Base-by-base conservation (phyloP, 92 coral and sea anemone species). In the Blastomussa wellsi region DNA sequence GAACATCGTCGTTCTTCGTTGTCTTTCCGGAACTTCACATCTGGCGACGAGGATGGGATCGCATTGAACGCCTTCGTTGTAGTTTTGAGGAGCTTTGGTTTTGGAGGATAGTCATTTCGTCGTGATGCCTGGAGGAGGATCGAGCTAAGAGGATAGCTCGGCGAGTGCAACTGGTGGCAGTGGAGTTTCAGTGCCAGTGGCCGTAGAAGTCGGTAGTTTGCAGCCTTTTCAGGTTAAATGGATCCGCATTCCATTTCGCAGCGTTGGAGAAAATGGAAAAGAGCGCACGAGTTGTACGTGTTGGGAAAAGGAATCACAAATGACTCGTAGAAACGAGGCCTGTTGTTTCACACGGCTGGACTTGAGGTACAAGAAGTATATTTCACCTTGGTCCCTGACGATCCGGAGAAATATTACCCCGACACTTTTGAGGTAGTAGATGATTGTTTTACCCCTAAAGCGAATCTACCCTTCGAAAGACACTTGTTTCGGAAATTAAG, bases 381-480 rank as follows among this genome's bases (percentile, higher is more conserved):
- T 79, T 90, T 64, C 65, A 89, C 86, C 29, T 85, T 89, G 57
- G 89, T 71, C 31, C 55, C 47, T 66, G 89, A 77, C n/a, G 92
- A 78, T 65, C 84, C 69, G 22, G 48, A 53, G 9, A 86, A 90
- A 66, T 68, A 64, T 41, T 64, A 64, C 48, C 53, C 78, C 38
- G 86, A 79, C 24, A 74, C 87, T 38, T 22, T 89, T 26, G 62
- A 75, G 76, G 89, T 85, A n/a, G 67, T 85, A 16, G 89, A 89
- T 89, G 85, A 85, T 71, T 89, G 85, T 81, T 85, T 89, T 80
- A 65, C 79, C 38, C 92, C 86, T n/a, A 79, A 85, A 67, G 79
- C 72, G 55, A 89, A 89, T 16, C 57, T 89, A n/a, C 79, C 90
- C 33, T 90, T 86, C 47, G 86, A 90, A 57, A 68, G 86, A 79